Base-by-base conservation (phyloP, 2,888 invertebrate genomes). In the Arge pagana region DNA sequence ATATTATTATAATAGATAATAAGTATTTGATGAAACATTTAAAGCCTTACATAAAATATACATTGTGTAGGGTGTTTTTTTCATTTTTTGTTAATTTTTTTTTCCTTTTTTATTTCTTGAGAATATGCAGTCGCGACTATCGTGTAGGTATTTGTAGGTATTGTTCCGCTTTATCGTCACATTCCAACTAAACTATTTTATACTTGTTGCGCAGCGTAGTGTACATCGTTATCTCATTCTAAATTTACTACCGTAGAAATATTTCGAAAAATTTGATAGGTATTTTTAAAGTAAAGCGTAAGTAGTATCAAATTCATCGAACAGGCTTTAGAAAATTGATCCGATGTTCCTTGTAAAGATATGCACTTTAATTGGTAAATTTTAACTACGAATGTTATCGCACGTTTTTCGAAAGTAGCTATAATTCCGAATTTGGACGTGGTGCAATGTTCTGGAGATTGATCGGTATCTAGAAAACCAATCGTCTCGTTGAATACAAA, bases 21-120 rank as follows among this genome's bases (percentile, higher is more conserved):
- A 70, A 68, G 66, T 73, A 71, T 71, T 71, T 70, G 63, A 70
- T 71, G 70, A 72, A 73, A 73, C 72, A 74, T 68, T 72, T 66
- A 72, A 74, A 74, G 73, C 73, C 70, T 73, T 71, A 72, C 66
- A 66, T 73, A 71, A 73, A 73, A 72, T 72, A 70, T 73, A 72
- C 70, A 71, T 59, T 66, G 50, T 56, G 55, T 36, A 21, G 21
- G 33, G 43, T 58, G n/a, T 52, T 52, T 37, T 45, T n/a, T 23
- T 28, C 26, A 40, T 48, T 23, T 35, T 52, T 49, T 36, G 7
- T 39, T 39, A 26, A 15, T 19, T 50, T 18, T 33, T 11, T 19
- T 35, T 16, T 30, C 35, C 54, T 30, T 43, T 36, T 28, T 40
- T 31, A 19, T 40, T 28, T 24, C 48, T 54, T 50, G 28, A 35